Evolutionary conservation across 2,113 vertebrate species (phyloP).

Genomic region (Asarcornis scutulata): DNA sequence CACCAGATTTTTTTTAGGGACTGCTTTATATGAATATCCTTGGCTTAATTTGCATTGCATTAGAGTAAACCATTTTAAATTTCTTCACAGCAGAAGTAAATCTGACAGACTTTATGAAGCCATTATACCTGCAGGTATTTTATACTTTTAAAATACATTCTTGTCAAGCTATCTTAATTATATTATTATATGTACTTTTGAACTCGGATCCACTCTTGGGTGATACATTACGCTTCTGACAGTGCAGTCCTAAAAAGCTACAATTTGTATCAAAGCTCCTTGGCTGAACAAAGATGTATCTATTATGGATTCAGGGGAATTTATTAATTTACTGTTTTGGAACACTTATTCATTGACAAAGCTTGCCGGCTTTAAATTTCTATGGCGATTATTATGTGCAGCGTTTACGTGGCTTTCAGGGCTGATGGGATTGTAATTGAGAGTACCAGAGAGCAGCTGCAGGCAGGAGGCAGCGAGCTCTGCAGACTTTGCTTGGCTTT

Average conservation of each 20-base stretch:
- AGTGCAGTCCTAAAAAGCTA: conserved; percentile 76
- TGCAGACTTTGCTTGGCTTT: background rate
- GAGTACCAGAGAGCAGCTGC: background rate
- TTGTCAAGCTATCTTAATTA: conserved; percentile 85
- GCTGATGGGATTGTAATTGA: background rate
- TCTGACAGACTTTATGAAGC: conserved; percentile 87
- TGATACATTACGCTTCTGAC: conserved; percentile 79
- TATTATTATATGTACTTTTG: conserved; percentile 86
- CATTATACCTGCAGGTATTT: conserved; percentile 86
- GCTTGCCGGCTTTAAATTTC: conserved; percentile 37
- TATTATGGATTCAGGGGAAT: conserved; percentile 69
- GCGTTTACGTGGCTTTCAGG: background rate
- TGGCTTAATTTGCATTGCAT: conserved; percentile 84
- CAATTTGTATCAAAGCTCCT: conserved; percentile 78
- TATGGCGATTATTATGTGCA: background rate
- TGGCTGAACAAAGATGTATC: conserved; percentile 77
- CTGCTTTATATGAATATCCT: conserved; percentile 74
- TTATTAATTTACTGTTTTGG: conserved; percentile 72
- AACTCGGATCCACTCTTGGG: conserved; percentile 74
- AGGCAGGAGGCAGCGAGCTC: accelerated
- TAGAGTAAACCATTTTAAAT: conserved; percentile 85
- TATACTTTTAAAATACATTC: conserved; percentile 84
- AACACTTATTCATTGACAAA: conserved; percentile 27
- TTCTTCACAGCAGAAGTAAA: conserved; percentile 86
- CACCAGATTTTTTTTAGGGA: conserved; percentile 16